These are phyloP conservation scores for Diarsia brunnea DNA, from an alignment of 2,888 invertebrate genomes.

Conservation along the genomic window DNA sequence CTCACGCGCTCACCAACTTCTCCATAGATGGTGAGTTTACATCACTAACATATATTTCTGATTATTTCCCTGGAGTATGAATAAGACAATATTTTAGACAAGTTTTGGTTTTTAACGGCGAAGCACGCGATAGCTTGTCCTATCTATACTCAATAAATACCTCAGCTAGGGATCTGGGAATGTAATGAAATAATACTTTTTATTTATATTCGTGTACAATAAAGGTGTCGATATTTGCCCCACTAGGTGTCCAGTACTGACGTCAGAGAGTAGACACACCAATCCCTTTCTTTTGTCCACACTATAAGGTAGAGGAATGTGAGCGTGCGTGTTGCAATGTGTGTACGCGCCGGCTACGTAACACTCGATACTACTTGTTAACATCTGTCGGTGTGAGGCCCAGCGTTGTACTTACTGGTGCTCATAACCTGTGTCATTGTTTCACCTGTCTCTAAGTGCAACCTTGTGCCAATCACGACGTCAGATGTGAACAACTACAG, in stretches of 20 bases:
- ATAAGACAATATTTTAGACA: conserved; percentile 1
- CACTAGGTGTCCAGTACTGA: conserved; percentile 90
- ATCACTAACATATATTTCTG: no score
- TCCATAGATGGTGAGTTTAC: conserved; percentile 85
- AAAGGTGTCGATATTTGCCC: conserved; percentile 87
- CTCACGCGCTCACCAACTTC: conserved; percentile 84
- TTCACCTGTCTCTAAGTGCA: conserved; percentile 30
- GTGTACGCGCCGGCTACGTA: conserved; percentile 76
- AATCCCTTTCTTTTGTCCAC: conserved; percentile 89
- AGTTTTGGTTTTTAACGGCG: no score
- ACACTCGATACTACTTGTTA: conserved; percentile 73
- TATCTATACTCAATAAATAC: conserved; percentile 24
- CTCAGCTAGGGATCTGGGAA: conserved; percentile 31
- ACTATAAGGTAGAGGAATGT: conserved; percentile 90
- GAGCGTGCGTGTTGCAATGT: conserved; percentile 87
- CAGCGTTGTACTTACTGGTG: conserved; percentile 26
- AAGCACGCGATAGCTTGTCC: background rate
- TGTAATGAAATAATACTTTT: conserved; percentile 41
- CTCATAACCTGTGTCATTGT: conserved; percentile 33
- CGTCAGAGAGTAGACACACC: conserved; percentile 89
- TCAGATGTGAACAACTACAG: conserved; percentile 73
- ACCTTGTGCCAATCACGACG: conserved; percentile 53
- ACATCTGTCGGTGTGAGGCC: conserved; percentile 68
- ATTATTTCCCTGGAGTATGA: conserved; percentile 28
- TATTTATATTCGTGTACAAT: conserved; percentile 70